These are phyloP conservation scores for Actinia tenebrosa DNA, from an alignment of 64 coral and sea anemone genomes.

Conservation along the genomic window DNA sequence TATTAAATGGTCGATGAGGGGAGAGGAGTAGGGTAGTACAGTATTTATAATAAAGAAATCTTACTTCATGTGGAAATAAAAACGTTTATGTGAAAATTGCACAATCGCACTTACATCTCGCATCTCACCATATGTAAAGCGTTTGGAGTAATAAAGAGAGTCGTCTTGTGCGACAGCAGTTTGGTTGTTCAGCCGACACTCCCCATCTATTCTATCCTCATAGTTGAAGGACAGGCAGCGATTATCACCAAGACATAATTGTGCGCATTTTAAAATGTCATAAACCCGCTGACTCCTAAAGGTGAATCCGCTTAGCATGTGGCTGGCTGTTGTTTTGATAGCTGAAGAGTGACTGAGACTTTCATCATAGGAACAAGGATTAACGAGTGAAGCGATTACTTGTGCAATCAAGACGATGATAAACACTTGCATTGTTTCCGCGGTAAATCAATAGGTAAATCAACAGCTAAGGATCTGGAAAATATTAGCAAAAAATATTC, in stretches of 20 bases:
- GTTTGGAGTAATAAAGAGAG: not conserved
- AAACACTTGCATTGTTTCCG: no score
- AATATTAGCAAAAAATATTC: no score
- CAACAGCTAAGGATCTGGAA: no score
- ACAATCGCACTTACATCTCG: not conserved
- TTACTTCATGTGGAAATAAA: no score
- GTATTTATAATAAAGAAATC: no score
- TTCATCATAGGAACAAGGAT: not conserved
- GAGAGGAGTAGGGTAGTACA: no score
- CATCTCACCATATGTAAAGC: constrained; percentile 2
- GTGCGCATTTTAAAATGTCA: constrained; percentile 8
- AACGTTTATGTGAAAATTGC: not conserved
- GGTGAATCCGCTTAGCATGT: not conserved
- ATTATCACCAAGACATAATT: not conserved
- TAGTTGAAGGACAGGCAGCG: constrained; percentile 6
- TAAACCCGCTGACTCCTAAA: not conserved
- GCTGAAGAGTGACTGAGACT: not conserved
- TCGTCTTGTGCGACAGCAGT: not conserved
- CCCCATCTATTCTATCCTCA: constrained; percentile 6
- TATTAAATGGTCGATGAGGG: no score
- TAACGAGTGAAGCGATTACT: not conserved
- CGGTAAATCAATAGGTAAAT: no score
- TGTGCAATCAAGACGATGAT: no score
- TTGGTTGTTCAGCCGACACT: constrained; percentile 22
- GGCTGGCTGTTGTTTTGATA: not conserved